Percentiles rank a stretch among this genome's conserved stretches.
Conservation (phyloP, 2,797 vertebrate species). For the Sebastes steindachneri region DNA sequence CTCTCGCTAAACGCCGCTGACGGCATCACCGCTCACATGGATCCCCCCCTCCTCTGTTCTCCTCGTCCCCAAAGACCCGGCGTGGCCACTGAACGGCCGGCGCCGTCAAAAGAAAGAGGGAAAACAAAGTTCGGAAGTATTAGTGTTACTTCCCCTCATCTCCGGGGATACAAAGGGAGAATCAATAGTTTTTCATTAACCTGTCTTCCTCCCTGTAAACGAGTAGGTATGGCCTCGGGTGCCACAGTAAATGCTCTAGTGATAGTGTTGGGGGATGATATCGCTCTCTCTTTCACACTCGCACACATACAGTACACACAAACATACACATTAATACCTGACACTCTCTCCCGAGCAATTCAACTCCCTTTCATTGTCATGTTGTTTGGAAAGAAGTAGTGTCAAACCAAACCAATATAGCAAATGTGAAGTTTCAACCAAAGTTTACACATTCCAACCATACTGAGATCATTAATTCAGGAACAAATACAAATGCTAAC, state of each 20-base stretch:
- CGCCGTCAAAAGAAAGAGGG: conserved; percentile 34
- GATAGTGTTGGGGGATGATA: background rate
- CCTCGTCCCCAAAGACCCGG: background rate
- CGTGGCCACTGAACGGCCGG: background rate
- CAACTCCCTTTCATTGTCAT: background rate
- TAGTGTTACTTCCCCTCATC: conserved; percentile 60
- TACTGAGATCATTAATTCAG: background rate
- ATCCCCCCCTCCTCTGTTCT: conserved; percentile 3
- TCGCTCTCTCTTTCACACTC: conserved; percentile 12
- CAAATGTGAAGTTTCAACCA: background rate
- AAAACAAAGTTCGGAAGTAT: conserved; percentile 70
- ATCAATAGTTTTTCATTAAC: conserved; percentile 82
- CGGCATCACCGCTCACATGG: conserved; percentile 35
- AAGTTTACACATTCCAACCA: background rate
- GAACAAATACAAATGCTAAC: background rate
- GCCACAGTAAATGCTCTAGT: conserved; percentile 36
- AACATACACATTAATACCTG: background rate
- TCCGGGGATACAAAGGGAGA: conserved; percentile 42
- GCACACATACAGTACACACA: background rate
- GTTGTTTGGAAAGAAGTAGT: background rate
- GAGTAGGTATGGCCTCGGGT: conserved; percentile 28
- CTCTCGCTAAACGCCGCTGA: conserved; percentile 39
- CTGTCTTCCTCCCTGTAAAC: conserved; percentile 60
- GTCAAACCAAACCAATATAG: background rate
- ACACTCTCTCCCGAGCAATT: background rate